A percentile compares a stretch with the other conserved stretches of the same genome.
phyloP scores from a whole-genome alignment of 92 coral and sea anemone species.

The Chrysogorgia sp. region DNA sequence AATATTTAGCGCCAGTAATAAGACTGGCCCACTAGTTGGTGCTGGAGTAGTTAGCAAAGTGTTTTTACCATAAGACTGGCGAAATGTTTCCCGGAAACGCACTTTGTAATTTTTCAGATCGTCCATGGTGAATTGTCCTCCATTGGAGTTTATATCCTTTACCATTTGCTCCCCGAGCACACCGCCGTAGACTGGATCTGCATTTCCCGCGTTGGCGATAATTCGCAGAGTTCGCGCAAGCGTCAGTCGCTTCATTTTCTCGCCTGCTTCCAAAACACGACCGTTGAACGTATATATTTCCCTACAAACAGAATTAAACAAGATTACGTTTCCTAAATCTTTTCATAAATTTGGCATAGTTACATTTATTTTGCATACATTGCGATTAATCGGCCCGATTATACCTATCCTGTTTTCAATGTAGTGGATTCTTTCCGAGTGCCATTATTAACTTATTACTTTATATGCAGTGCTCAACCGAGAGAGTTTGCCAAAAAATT shows the following conservation, averaged over 20 bases:
- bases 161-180: slow-evolving; percentile 72
- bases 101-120: slow-evolving; percentile 87
- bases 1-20: slow-evolving; percentile 79
- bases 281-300: slow-evolving; percentile 73
- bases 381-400: too few relatives aligned
- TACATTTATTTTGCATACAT: too few relatives aligned
- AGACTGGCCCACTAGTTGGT: slow-evolving; percentile 96
- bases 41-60: slow-evolving; percentile 84
- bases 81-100: slow-evolving; percentile 70
- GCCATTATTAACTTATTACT: too few relatives aligned
- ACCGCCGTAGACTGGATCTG: slow-evolving; percentile 84
- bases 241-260: slow-evolving; percentile 74
- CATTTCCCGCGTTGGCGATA: slow-evolving; percentile 81
- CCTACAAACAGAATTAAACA: slow-evolving; percentile 37
- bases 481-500: too few relatives aligned
- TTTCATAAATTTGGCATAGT: too few relatives aligned
- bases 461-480: too few relatives aligned
- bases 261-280: slow-evolving; percentile 81
- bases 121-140: slow-evolving; percentile 74
- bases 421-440: too few relatives aligned
- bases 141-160: slow-evolving; percentile 77
- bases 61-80: slow-evolving; percentile 68
- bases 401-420: too few relatives aligned
- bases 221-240: slow-evolving; percentile 76
- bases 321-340: not conserved